A percentile compares a stretch with the other conserved stretches of the same genome.
These are phyloP conservation scores for Disparrhopalites patrizii DNA, from an alignment of 2,888 invertebrate genomes.

Conservation along the genomic window DNA sequence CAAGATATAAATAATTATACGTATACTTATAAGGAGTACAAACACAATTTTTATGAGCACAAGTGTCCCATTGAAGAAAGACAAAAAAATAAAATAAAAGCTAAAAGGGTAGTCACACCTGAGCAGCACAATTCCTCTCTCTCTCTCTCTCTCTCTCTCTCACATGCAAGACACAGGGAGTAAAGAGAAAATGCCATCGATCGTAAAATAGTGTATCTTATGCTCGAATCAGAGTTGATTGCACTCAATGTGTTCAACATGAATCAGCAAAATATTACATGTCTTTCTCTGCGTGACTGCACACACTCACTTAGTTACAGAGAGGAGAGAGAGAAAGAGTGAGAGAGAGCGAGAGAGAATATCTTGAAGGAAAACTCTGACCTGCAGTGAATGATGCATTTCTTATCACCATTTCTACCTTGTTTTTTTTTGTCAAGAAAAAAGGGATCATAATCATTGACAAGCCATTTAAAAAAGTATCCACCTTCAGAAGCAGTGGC, in stretches of 20 bases:
- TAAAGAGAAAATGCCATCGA: constrained; percentile 2
- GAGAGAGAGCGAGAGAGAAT: constrained; percentile 1
- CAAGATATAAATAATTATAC: too few relatives aligned
- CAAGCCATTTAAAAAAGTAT: too few relatives aligned
- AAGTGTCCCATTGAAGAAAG: not conserved
- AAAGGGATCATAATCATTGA: not conserved
- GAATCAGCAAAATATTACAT: constrained; percentile 29
- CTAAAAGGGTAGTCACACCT: not conserved
- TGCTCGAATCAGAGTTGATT: constrained; percentile 13
- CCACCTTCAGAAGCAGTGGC: too few relatives aligned
- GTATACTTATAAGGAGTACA: constrained; percentile 1
- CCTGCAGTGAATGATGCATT: too few relatives aligned
- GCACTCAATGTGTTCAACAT: constrained; percentile 20
- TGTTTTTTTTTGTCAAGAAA: not conserved
- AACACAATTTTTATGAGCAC: constrained; percentile 5
- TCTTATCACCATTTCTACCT: too few relatives aligned
- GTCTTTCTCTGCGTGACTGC: constrained; percentile 30
- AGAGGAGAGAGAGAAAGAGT: constrained; percentile 19
- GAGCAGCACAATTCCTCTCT: not conserved
- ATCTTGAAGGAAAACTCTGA: not conserved
- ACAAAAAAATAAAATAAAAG: not conserved
- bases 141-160: too few relatives aligned
- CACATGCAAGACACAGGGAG: too few relatives aligned
- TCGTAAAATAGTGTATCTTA: constrained; percentile 3
- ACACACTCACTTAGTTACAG: too few relatives aligned